Evolutionary conservation across 2,888 invertebrate genomes (phyloP), one percentile per base, ranked within the genome.

Genomic region (Pseudanteris insignis): DNA sequence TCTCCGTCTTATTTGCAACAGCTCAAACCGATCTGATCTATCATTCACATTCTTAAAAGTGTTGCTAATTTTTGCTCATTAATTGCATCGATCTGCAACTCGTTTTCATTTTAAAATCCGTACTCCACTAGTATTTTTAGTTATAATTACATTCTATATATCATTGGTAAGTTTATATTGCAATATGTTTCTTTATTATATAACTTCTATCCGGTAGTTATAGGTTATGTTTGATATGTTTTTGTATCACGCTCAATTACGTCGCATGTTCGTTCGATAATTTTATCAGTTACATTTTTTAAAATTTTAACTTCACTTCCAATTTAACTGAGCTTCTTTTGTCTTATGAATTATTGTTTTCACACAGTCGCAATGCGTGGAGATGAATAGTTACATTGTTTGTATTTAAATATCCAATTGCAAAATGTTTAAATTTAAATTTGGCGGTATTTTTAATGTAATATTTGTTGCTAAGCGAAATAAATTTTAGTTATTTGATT

Each of bases 201-300:
- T 77, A 77, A 77, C 73, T 67, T 64, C 66, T 55, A 66, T 69
- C 67, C 55, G 72, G 70, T 66, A 67, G 75, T 73, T 73, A 58
- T 67, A 75, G 77, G 77, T 76, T 77, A 76, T 76, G 76, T 75
- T 75, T 66, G 76, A 75, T 76, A 76, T 76, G 76, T 75, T 75
- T 67, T 74, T 67, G 69, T 70, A 70, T 61, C 54, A 28, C 46
- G 44, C 28, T 47, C 41, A 41, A 47, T 47, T 55, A 47, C 36
- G 64, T 61, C 37, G 58, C 44, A 15, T 33, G 28, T 44, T 50
- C 36, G 12, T 36, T 37, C 43, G 32, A 53, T 50, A 63, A 68
- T 67, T 64, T 63, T 40, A 44, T 46, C 36, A 29, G 50, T 44
- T 53, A 34, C 21, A 21, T 21, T 41, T 40, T 50, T 15, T 33